Evolutionary conservation across 2,888 invertebrate species (phyloP).

Genomic region (Sepioteuthis lessoniana): DNA sequence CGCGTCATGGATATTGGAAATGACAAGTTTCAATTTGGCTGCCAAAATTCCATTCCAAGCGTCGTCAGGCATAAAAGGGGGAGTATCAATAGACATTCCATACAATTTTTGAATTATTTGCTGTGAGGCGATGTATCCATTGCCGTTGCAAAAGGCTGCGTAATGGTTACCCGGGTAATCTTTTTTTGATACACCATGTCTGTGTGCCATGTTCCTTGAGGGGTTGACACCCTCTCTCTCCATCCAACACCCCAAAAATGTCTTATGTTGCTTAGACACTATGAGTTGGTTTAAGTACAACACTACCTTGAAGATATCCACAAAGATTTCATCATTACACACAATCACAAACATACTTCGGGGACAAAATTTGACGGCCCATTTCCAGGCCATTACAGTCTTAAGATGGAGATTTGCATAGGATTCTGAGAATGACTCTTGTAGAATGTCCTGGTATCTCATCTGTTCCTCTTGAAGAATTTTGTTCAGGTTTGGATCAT

Average conservation of each 20-base stretch:
- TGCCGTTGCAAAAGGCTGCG: slow-evolving; percentile 54
- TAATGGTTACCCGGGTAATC: slow-evolving; percentile 51
- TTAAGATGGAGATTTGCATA: slow-evolving; percentile 51
- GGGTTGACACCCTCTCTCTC: slow-evolving; percentile 51
- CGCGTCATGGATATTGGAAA: neutral
- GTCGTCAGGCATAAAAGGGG: slow-evolving; percentile 55
- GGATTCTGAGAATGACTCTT: slow-evolving; percentile 51
- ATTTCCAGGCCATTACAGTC: slow-evolving; percentile 51
- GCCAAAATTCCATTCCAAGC: slow-evolving; percentile 54
- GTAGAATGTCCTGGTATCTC: slow-evolving; percentile 50
- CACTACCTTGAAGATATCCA: slow-evolving; percentile 52
- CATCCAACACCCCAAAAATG: neutral
- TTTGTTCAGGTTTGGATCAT: neutral
- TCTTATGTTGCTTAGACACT: neutral
- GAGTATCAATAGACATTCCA: slow-evolving; percentile 54
- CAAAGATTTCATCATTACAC: slow-evolving; percentile 52
- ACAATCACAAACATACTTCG: slow-evolving; percentile 52
- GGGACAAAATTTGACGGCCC: slow-evolving; percentile 49
- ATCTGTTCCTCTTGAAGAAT: slow-evolving; percentile 40
- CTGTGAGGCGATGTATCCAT: slow-evolving; percentile 50
- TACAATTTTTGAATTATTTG: slow-evolving; percentile 50
- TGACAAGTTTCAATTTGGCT: slow-evolving; percentile 49
- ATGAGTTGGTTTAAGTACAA: slow-evolving; percentile 50
- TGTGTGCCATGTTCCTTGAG: neutral
- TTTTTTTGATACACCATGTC: slow-evolving; percentile 43